Conservation (phyloP, 2,113 vertebrate genomes). For the Jacana jacana region DNA sequence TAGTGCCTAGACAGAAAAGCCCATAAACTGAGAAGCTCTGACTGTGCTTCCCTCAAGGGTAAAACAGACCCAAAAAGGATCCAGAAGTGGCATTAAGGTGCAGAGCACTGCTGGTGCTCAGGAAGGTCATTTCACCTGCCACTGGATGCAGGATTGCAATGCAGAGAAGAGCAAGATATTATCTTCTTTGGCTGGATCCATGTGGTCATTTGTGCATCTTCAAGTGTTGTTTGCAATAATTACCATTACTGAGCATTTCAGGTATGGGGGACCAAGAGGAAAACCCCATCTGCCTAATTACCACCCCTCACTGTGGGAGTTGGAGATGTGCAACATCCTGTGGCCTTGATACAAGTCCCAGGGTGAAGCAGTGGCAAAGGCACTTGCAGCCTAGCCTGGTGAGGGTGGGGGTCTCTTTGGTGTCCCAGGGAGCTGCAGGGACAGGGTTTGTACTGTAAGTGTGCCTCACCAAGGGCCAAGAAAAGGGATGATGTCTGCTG, state of each 20-base stretch:
- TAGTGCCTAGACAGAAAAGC: neutral
- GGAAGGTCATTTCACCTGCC: neutral
- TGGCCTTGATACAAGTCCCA: neutral
- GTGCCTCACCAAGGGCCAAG: neutral
- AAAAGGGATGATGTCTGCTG: rapidly evolving
- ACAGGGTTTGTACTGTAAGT: neutral
- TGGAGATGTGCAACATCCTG: neutral
- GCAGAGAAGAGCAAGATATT: neutral
- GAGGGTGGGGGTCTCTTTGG: neutral
- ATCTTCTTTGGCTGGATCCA: neutral
- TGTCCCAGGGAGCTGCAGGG: neutral
- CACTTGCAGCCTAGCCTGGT: neutral
- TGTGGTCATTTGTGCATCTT: neutral
- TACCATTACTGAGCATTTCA: rapidly evolving
- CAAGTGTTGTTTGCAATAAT: neutral
- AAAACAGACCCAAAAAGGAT: neutral
- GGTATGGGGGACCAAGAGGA: neutral
- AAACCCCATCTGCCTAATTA: neutral
- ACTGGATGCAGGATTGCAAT: neutral
- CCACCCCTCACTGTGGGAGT: rapidly evolving
- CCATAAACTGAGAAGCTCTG: neutral
- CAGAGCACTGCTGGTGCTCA: neutral
- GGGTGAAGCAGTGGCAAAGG: neutral
- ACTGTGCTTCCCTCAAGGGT: neutral
- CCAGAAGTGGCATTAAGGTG: neutral